phyloP scores from a whole-genome alignment of 2,888 invertebrate species.

The Mythimna lalbum region DNA sequence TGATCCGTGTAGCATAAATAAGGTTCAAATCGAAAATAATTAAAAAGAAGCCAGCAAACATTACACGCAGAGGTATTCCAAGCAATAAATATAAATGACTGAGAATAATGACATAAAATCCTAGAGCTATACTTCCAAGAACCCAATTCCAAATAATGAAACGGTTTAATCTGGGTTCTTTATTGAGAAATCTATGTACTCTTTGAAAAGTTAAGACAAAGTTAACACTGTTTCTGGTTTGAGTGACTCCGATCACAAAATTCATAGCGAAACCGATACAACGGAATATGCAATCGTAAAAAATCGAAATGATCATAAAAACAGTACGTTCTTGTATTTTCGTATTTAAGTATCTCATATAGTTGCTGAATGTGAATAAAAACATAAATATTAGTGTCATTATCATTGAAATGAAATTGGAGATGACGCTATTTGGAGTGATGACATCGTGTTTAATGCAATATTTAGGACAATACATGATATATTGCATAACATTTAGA shows the following conservation, averaged over 20 bases:
- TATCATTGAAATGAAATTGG: conserved; percentile 24
- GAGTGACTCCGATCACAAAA: not conserved
- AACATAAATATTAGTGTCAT: conserved; percentile 2
- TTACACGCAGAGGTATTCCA: not conserved
- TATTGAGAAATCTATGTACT: conserved; percentile 26
- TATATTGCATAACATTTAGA: conserved; percentile 45
- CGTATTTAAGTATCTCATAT: too few relatives aligned
- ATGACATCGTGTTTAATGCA: conserved; percentile 27
- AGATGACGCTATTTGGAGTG: conserved; percentile 7
- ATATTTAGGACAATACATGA: conserved; percentile 38
- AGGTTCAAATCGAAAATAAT: conserved; percentile 17
- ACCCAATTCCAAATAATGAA: conserved; percentile 38
- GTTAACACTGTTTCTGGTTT: not conserved
- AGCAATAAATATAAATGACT: not conserved
- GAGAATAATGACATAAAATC: not conserved
- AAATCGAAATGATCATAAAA: too few relatives aligned
- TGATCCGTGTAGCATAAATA: conserved; percentile 6
- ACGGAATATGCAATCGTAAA: not conserved
- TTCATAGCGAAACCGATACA: conserved; percentile 1
- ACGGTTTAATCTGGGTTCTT: not conserved
- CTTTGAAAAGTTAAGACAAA: conserved; percentile 31
- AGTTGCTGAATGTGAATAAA: not conserved
- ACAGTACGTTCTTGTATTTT: too few relatives aligned
- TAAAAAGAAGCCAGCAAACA: not conserved
- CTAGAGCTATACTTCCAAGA: not conserved